Base-by-base conservation (phyloP, 2,888 invertebrate species). In the Drosophila histrio region DNA sequence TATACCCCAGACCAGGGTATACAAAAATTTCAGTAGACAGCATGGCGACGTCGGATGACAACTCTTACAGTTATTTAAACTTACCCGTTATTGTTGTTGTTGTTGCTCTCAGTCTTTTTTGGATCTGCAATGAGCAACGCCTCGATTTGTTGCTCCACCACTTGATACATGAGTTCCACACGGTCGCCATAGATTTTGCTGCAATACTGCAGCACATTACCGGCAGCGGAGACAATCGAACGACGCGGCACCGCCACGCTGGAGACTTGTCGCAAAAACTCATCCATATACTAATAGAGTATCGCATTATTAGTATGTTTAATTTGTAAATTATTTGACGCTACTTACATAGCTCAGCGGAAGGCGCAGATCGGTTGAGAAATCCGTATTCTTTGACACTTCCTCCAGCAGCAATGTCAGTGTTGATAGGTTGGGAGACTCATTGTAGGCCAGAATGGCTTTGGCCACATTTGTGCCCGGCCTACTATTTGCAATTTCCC, bases 111-210 rank as follows among this genome's bases (percentile, higher is more conserved):
- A 5, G 61, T 53, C 43, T 44, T 73, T 34, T 80, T 78, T 8
- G 61, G 66, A 26, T 86, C 86, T 2, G 86, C 76, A 52, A 66
- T 72, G 13, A 77, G 72, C 32, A 91, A 57, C 0, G 87, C 77
- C 11, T 86, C 58, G 32, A 90, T 78, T 26, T 89, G 85, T 6
- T 85, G 76, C 47, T 87, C 77, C 24, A 89, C 85, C n/a, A 75
- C 59, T 43, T 90, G 83, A 39, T 87, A 78, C 36, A 91, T 64
- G 21, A 76, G 79, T 36, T 91, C 91, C 8, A 91, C 90, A 26
- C 91, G 87, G 56, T 89, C 85, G 0, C 83, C 78, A 65, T 90
- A 91, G 56, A 91, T 88, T 69, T 89, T 88, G 0, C 90, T 84
- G 2, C 89, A 88, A 52, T 85, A 90, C 7, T 88, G 71, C 4